phyloP scores from a whole-genome alignment of 2,888 invertebrate genomes.

The Monopis laevigella region DNA sequence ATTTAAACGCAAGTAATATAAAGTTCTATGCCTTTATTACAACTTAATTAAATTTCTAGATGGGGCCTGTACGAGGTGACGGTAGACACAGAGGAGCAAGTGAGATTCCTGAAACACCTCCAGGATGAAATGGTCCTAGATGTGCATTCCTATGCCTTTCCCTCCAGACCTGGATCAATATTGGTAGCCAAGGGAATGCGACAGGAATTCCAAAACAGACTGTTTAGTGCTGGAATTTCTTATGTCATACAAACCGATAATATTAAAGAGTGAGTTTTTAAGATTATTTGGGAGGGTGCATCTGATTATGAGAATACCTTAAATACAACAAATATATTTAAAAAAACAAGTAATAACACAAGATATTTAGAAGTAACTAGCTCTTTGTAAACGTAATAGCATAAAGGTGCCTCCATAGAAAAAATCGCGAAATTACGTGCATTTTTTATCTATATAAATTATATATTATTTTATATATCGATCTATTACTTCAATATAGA shows the following conservation, averaged over 20 bases:
- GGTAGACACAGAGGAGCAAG: constrained; percentile 28
- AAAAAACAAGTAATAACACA: no score
- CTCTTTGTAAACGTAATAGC: no score
- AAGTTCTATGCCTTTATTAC: neutral
- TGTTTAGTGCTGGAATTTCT: constrained; percentile 25
- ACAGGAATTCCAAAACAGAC: constrained; percentile 25
- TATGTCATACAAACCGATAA: constrained; percentile 31
- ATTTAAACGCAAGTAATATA: no score
- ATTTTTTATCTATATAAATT: no score
- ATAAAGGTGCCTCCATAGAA: no score
- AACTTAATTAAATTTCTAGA: constrained; percentile 25
- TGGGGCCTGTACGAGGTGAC: constrained; percentile 31
- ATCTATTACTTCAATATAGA: no score
- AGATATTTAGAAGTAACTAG: no score
- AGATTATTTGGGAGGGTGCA: no score
- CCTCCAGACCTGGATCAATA: constrained; percentile 28
- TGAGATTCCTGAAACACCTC: constrained; percentile 27
- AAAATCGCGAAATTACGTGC: no score
- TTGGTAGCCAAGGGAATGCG: constrained; percentile 29
- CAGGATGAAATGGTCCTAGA: constrained; percentile 28
- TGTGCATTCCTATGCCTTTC: constrained; percentile 31
- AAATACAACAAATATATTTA: no score
- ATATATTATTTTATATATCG: no score
- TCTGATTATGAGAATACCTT: no score
- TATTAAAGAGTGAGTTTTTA: constrained; percentile 37